Evolutionary conservation across 2,888 invertebrate genomes (phyloP).

Genomic region (Pseudeuparius sepicola): DNA sequence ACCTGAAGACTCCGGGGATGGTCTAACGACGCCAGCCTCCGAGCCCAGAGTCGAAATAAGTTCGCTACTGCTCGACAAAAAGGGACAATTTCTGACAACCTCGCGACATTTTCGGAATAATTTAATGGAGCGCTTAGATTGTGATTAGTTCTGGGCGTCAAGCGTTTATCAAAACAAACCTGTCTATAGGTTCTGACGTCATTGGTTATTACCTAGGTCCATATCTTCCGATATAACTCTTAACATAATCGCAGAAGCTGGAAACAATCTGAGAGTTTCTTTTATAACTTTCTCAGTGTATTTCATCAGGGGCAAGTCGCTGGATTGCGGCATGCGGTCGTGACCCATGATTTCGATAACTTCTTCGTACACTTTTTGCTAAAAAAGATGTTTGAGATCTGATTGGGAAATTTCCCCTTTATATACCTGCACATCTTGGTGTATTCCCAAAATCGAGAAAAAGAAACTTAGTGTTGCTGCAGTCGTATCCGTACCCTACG

Average conservation of each 20-base stretch:
- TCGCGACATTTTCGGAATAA: no score
- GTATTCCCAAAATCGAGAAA: constrained; percentile 13
- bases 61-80: no score
- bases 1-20: no score
- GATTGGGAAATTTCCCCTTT: neutral
- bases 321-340: constrained; percentile 13
- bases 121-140: no score
- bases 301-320: constrained; percentile 22
- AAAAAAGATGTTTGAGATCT: neutral
- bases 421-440: constrained; percentile 15
- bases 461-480: constrained; percentile 10
- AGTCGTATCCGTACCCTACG: constrained; percentile 15
- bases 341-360: constrained; percentile 18
- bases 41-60: no score
- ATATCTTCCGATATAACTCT: constrained; percentile 20
- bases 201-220: constrained; percentile 19
- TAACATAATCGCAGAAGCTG: constrained; percentile 19
- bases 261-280: constrained; percentile 26
- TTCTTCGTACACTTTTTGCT: constrained; percentile 26
- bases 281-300: constrained; percentile 26
- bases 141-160: no score
- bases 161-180: no score
- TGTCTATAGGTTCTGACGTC: no score
- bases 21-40: no score
- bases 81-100: no score